These are phyloP conservation scores for Thereva nobilitata DNA, from an alignment of 2,888 invertebrate genomes.

Conservation along the genomic window DNA sequence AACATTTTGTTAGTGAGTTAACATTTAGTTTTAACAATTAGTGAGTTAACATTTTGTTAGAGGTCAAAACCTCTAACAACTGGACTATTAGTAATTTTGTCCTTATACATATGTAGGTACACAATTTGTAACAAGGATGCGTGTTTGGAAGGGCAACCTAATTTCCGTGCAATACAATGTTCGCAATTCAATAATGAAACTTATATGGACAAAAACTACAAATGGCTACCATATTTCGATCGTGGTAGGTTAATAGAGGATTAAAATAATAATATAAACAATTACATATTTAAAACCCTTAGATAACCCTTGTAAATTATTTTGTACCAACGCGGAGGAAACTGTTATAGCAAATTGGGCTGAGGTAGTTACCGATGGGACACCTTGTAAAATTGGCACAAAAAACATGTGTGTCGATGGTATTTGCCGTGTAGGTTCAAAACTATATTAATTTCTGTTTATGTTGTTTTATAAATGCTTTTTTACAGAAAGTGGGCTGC, in stretches of 20 bases:
- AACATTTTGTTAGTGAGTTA: no score
- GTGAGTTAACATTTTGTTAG: no score
- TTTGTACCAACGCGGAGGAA: constrained; percentile 77
- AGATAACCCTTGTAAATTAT: constrained; percentile 80
- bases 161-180: constrained; percentile 80
- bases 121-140: constrained; percentile 79
- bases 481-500: constrained; percentile 78
- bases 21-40: no score
- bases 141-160: constrained; percentile 71
- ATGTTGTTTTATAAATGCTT: constrained; percentile 1
- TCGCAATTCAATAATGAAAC: constrained; percentile 69
- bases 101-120: constrained; percentile 59
- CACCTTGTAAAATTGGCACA: constrained; percentile 79
- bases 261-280: not conserved
- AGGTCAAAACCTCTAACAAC: no score
- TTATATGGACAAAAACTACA: constrained; percentile 69
- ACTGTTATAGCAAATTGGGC: constrained; percentile 75
- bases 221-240: constrained; percentile 75
- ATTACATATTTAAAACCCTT: constrained; percentile 42
- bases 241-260: constrained; percentile 61
- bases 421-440: constrained; percentile 67
- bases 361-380: constrained; percentile 79
- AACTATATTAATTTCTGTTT: not conserved
- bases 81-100: no score
- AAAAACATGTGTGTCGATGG: constrained; percentile 84